A percentile compares a stretch with the other conserved stretches of the same genome.
Evolutionary conservation across 1,140 invertebrate genomes (phyloP).

Genomic region (Hylaeus volcanicus): DNA sequence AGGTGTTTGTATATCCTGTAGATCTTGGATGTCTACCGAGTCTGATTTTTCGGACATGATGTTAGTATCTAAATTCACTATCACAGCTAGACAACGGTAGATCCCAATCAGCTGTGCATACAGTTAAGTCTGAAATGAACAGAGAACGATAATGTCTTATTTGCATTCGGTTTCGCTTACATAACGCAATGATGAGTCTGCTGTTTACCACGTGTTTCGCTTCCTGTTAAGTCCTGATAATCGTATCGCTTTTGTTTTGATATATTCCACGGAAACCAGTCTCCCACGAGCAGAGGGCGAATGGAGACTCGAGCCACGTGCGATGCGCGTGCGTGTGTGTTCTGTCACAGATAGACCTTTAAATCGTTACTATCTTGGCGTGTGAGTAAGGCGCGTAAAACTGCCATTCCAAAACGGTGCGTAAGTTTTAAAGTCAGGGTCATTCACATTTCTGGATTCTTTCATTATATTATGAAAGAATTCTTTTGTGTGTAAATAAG

Average conservation of each 20-base stretch:
- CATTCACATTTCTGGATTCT: not conserved
- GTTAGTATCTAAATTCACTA: slow-evolving; percentile 28
- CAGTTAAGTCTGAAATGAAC: slow-evolving; percentile 8
- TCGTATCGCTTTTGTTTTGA: not conserved
- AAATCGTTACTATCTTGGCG: not conserved
- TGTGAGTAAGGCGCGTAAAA: not conserved
- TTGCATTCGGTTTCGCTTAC: not conserved
- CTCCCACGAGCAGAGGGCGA: not conserved
- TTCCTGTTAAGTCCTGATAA: not conserved
- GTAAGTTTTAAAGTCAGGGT: not conserved
- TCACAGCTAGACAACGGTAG: not conserved
- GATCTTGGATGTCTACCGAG: slow-evolving; percentile 69
- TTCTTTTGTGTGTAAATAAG: no score
- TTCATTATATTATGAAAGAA: no score
- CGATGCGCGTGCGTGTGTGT: slow-evolving; percentile 1
- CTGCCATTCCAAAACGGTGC: not conserved
- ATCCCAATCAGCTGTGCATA: slow-evolving; percentile 2
- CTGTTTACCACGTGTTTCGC: not conserved
- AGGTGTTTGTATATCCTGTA: slow-evolving; percentile 71
- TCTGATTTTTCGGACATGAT: slow-evolving; percentile 60
- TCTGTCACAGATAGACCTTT: not conserved
- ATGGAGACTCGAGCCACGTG: slow-evolving; percentile 18
- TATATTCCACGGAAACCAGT: not conserved
- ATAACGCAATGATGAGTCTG: slow-evolving; percentile 1
- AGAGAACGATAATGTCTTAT: not conserved